Evolutionary conservation across 2,113 vertebrate species (phyloP).

Genomic region (Nerophis ophidion): DNA sequence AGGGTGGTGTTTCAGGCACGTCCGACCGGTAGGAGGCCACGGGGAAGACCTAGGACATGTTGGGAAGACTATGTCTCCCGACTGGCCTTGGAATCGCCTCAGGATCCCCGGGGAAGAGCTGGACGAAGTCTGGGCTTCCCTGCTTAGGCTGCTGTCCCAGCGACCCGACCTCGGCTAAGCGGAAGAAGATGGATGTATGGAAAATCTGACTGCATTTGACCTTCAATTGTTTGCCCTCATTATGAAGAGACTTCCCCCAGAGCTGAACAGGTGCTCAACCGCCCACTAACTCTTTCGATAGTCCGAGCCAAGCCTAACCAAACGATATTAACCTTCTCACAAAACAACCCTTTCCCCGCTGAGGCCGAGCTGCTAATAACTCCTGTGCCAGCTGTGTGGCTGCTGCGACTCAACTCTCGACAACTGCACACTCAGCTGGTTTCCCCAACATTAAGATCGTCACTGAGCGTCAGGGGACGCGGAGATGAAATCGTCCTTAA

Average conservation of each 20-base stretch:
- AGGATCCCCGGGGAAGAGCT: too few species aligned
- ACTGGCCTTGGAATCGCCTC: too few species aligned
- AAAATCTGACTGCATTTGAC: conserved; percentile 21
- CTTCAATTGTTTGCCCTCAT: conserved; percentile 48
- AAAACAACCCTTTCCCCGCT: conserved; percentile 49
- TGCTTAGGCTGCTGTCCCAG: too few species aligned
- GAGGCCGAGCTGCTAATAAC: conserved; percentile 51
- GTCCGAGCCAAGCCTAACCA: conserved; percentile 36
- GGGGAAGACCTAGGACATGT: too few species aligned
- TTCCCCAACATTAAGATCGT: conserved; percentile 44
- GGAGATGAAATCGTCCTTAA: conserved; percentile 9
- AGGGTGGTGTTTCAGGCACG: too few species aligned
- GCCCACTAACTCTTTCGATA: conserved; percentile 42
- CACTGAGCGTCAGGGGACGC: conserved; percentile 24
- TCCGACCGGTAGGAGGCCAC: too few species aligned
- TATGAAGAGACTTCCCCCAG: conserved; percentile 44
- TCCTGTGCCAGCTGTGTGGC: conserved; percentile 55
- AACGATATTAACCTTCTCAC: conserved; percentile 66
- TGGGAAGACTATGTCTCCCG: too few species aligned
- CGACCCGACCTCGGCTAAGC: too few species aligned
- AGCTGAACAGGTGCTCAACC: conserved; percentile 64
- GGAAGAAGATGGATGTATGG: too few species aligned
- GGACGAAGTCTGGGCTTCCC: too few species aligned
- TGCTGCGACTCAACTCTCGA: conserved; percentile 39
- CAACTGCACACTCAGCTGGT: conserved; percentile 57